Base-by-base conservation (phyloP, 2,113 vertebrate species). In the Scortum barcoo region DNA sequence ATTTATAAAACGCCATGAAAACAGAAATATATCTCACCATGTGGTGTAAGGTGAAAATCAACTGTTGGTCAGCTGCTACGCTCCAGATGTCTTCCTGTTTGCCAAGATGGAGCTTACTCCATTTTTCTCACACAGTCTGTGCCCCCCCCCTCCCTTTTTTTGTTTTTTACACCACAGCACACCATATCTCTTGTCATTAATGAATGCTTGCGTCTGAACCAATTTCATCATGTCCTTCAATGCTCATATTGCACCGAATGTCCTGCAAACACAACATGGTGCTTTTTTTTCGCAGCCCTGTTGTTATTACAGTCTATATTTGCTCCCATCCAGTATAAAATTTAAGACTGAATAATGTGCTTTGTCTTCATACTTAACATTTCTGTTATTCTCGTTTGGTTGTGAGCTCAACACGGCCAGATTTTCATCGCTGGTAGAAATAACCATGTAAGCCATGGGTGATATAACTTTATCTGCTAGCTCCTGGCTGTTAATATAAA, bases 401-500 rank as follows among this genome's bases (percentile, higher is more conserved):
- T 86, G 53, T 40, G 66, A 76, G 71, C 46, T 54, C 42, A 91
- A 88, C 66, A 42, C 65, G 11, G 42, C 2, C 46, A 48, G 9
- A 30, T 72, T 82, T 83, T 68, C 26, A 82, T 62, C 50, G 75
- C 50, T 50, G 7, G 65, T 51, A 50, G 65, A 72, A 80, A 81
- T 65, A 68, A 83, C 62, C 20, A 2, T 17, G 53, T 62, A 42
- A 54, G 66, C 72, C 76, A 46, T 5, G 72, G 82, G 30, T 76
- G 72, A 81, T 78, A 58, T 78, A 72, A 82, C 75, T 75, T 76
- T 82, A 86, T 83, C 75, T 68, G 42, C 87, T 51, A 19, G 54
- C 76, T 74, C 57, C 77, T 81, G 81, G 74, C 40, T 66, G 69
- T 85, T 91, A 70, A 88, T 83, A 80, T 85, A 89, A 87, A 91